Conservation (phyloP, 2,113 vertebrate genomes). For the Pomatostomus ruficeps region DNA sequence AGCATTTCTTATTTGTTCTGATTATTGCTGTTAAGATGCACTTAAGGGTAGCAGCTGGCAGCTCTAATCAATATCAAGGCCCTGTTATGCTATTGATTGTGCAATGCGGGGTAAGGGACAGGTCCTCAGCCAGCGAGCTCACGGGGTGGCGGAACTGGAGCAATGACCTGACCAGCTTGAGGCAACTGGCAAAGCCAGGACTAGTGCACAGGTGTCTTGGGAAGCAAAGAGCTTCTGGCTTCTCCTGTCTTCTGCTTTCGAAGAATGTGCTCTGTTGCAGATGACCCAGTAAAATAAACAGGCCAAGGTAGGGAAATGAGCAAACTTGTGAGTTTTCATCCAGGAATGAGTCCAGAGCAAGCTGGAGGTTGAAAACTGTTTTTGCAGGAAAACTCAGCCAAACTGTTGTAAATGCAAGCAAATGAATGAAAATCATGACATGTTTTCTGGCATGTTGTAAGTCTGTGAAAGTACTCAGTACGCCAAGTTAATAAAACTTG, state of each 20-base stretch:
- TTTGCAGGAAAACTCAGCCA: not conserved
- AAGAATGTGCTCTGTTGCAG: not conserved
- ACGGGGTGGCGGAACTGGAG: not conserved
- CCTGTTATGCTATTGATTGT: not conserved
- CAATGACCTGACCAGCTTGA: rapidly evolving
- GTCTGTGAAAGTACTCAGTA: not conserved
- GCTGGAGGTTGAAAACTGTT: not conserved
- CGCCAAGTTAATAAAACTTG: not conserved
- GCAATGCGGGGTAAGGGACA: not conserved
- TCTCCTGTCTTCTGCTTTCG: not conserved
- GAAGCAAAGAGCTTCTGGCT: not conserved
- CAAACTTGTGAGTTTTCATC: not conserved
- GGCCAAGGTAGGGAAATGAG: not conserved
- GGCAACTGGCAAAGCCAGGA: not conserved
- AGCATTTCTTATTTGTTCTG: not conserved
- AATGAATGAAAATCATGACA: not conserved
- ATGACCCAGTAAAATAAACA: not conserved
- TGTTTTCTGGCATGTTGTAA: not conserved
- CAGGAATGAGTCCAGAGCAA: not conserved
- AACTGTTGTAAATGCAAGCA: not conserved
- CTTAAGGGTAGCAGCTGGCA: not conserved
- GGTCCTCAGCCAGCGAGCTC: not conserved
- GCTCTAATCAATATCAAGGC: not conserved
- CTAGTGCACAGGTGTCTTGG: not conserved
- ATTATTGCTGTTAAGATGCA: not conserved